Evolutionary conservation across 2,113 vertebrate genomes (phyloP).

Genomic region (Oenanthe oenanthe): DNA sequence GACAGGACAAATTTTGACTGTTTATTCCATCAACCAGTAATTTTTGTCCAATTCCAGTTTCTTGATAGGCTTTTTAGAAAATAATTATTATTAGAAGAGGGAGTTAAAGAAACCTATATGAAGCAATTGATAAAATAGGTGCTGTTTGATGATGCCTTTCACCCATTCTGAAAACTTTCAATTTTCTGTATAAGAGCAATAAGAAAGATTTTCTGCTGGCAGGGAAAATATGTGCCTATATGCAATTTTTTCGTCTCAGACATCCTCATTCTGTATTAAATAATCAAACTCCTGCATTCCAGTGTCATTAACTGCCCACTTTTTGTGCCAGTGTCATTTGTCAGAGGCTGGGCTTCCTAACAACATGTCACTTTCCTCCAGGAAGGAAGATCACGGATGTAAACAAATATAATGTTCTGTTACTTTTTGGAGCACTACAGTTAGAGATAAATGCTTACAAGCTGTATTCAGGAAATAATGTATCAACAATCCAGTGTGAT

Average conservation of each 20-base stretch:
- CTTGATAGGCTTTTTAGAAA: neutral
- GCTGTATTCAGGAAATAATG: neutral
- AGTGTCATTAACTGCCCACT: neutral
- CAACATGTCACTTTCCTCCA: neutral
- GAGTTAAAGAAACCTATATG: fast-evolving
- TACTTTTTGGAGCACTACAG: neutral
- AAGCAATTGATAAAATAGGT: neutral
- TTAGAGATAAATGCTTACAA: neutral
- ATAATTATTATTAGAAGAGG: neutral
- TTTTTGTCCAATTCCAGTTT: neutral
- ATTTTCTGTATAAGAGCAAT: neutral
- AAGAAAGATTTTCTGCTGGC: neutral
- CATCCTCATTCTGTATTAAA: neutral
- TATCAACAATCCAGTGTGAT: neutral
- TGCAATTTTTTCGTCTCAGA: neutral
- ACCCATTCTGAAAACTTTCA: neutral
- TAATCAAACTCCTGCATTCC: neutral
- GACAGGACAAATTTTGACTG: neutral
- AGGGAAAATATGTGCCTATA: neutral
- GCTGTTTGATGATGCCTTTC: neutral
- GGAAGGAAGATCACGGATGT: neutral
- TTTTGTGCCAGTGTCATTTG: neutral
- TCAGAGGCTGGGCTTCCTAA: neutral
- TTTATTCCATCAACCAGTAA: neutral
- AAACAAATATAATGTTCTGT: neutral